phyloP scores from a whole-genome alignment of 2,797 vertebrate genomes.

The Epinephelus coioides region DNA sequence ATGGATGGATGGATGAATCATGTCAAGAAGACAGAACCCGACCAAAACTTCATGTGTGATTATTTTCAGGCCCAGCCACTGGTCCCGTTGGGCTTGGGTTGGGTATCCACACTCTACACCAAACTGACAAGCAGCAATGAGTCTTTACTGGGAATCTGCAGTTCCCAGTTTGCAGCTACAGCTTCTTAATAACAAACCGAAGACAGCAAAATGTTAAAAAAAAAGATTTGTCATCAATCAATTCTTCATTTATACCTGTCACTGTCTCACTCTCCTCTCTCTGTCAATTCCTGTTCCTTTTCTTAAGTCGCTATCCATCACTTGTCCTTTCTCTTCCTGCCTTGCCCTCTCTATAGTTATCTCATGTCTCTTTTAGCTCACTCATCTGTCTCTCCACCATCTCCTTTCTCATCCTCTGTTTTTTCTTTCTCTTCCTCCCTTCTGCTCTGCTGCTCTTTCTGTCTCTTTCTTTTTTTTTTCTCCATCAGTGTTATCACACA shows the following conservation, averaged over 20 bases:
- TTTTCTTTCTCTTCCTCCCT: background rate
- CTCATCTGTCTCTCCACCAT: constrained; percentile 17
- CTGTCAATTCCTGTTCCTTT: constrained; percentile 12
- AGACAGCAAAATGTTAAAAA: constrained; percentile 20
- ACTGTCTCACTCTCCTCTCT: constrained; percentile 23
- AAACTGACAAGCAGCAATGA: constrained; percentile 14
- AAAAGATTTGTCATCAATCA: constrained; percentile 36
- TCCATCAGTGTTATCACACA: constrained; percentile 33
- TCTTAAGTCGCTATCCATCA: constrained; percentile 27
- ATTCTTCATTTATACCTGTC: constrained; percentile 27
- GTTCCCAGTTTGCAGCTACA: background rate
- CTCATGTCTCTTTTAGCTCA: constrained; percentile 35
- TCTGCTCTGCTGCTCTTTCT: background rate
- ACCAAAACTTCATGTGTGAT: too few relatives aligned
- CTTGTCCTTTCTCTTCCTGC: constrained; percentile 10
- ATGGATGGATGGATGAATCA: too few relatives aligned
- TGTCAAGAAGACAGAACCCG: too few relatives aligned
- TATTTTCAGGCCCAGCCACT: too few relatives aligned
- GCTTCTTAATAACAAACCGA: background rate
- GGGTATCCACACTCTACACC: background rate
- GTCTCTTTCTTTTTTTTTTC: constrained; percentile 12
- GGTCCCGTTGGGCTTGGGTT: too few relatives aligned
- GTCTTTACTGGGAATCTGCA: constrained; percentile 9
- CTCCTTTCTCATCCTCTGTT: background rate
- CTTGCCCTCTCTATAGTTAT: constrained; percentile 32